phyloP scores from a whole-genome alignment of 2,888 invertebrate species.

The Oconnorella tubifera region DNA sequence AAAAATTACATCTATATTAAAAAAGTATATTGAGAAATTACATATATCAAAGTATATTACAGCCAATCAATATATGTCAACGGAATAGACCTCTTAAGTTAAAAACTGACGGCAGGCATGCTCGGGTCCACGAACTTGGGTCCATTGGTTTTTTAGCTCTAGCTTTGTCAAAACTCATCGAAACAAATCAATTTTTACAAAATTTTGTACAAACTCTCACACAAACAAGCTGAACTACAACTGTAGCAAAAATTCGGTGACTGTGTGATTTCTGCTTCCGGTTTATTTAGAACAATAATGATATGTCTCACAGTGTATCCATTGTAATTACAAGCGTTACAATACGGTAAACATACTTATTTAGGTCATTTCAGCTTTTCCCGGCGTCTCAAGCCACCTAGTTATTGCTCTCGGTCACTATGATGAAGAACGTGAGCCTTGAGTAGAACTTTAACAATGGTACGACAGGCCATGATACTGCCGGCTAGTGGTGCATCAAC shows the following conservation, averaged over 20 bases:
- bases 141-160: not conserved
- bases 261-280: not conserved
- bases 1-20: no score
- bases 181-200: not conserved
- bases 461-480: not conserved
- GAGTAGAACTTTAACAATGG: not conserved
- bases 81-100: slow-evolving; percentile 11
- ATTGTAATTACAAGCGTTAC: not conserved
- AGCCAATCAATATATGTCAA: no score
- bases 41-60: no score
- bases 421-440: slow-evolving; percentile 9
- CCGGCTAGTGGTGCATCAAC: not conserved
- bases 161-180: not conserved
- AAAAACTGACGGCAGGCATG: slow-evolving; percentile 8
- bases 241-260: not conserved
- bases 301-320: not conserved
- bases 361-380: not conserved
- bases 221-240: not conserved
- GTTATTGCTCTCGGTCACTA: slow-evolving; percentile 1
- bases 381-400: slow-evolving; percentile 7
- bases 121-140: slow-evolving; percentile 11
- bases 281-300: not conserved
- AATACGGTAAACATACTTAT: not conserved
- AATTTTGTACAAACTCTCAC: not conserved
- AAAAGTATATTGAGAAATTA: no score